A percentile compares a stretch with the other conserved stretches of the same genome.
Evolutionary conservation across 2,888 invertebrate genomes (phyloP).

Genomic region (Blastobasis lacticolella): DNA sequence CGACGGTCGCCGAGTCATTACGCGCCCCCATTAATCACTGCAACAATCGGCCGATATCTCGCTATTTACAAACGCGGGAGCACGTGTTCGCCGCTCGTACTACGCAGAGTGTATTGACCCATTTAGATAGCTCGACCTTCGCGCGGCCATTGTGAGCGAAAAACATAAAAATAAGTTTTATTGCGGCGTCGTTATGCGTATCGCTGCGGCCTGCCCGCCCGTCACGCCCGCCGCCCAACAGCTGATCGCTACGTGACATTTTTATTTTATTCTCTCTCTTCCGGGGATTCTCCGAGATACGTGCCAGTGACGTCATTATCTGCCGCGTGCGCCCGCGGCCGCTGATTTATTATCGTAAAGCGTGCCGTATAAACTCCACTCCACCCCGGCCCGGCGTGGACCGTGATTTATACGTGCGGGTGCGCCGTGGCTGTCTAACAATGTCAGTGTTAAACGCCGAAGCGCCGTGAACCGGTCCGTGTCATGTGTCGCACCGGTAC

Average conservation of each 20-base stretch:
- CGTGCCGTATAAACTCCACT: constrained; percentile 34
- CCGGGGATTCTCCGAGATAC: constrained; percentile 72
- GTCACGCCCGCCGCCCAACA: constrained; percentile 64
- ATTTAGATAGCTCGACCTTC: constrained; percentile 75
- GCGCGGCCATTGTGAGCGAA: constrained; percentile 75
- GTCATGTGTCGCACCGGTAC: constrained; percentile 9
- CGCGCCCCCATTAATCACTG: constrained; percentile 73
- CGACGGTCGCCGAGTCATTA: constrained; percentile 62
- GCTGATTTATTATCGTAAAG: constrained; percentile 64
- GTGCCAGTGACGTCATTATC: constrained; percentile 71
- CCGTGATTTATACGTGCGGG: constrained; percentile 42
- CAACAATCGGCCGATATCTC: constrained; percentile 75
- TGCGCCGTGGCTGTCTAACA: constrained; percentile 23
- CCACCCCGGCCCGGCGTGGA: constrained; percentile 39
- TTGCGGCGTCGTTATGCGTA: constrained; percentile 74
- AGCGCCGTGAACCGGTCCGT: constrained; percentile 31
- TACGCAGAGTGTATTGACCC: constrained; percentile 74
- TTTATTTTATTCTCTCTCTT: constrained; percentile 72
- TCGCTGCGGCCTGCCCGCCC: constrained; percentile 50
- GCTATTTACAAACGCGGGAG: constrained; percentile 74
- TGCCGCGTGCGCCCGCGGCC: constrained; percentile 47
- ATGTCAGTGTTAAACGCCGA: constrained; percentile 40
- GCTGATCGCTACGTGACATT: constrained; percentile 75
- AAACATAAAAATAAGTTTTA: constrained; percentile 76
- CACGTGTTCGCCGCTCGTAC: constrained; percentile 70